Percentiles rank a stretch among this genome's conserved stretches.
phyloP scores from a whole-genome alignment of 1,140 invertebrate species.

The Archegozetes longisetosus region DNA sequence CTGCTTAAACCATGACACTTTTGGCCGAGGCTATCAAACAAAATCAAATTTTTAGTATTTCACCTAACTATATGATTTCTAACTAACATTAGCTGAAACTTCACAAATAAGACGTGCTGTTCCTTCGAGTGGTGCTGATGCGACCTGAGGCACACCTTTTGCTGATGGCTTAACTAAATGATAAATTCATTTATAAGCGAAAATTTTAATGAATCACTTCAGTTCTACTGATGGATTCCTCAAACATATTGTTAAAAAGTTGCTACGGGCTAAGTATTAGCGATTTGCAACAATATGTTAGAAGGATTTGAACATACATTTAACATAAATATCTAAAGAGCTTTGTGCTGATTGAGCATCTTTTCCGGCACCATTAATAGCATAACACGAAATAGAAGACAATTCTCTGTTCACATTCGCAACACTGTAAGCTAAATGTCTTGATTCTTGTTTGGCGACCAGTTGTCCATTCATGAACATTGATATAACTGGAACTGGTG shows the following conservation, averaged over 20 bases:
- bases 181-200: too few species aligned
- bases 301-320: slow-evolving; percentile 8
- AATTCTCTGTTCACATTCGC: slow-evolving; percentile 62
- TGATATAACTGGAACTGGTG: slow-evolving; percentile 60
- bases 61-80: too few species aligned
- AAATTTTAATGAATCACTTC: too few species aligned
- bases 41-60: not conserved
- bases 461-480: slow-evolving; percentile 26
- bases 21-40: slow-evolving; percentile 40
- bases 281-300: too few species aligned
- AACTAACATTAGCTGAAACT: slow-evolving; percentile 42
- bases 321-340: not conserved
- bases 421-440: slow-evolving; percentile 54
- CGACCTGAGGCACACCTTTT: slow-evolving; percentile 25
- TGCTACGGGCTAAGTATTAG: too few species aligned
- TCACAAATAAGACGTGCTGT: slow-evolving; percentile 51
- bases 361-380: slow-evolving; percentile 4
- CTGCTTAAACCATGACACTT: slow-evolving; percentile 61
- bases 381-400: slow-evolving; percentile 33
- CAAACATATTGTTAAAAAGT: too few species aligned
- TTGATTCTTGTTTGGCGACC: not conserved
- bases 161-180: slow-evolving; percentile 4
- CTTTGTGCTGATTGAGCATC: slow-evolving; percentile 52
- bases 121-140: slow-evolving; percentile 45
- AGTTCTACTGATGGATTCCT: too few species aligned